phyloP scores from a whole-genome alignment of 2,888 invertebrate species.

The Acanthacorydalis orientalis region DNA sequence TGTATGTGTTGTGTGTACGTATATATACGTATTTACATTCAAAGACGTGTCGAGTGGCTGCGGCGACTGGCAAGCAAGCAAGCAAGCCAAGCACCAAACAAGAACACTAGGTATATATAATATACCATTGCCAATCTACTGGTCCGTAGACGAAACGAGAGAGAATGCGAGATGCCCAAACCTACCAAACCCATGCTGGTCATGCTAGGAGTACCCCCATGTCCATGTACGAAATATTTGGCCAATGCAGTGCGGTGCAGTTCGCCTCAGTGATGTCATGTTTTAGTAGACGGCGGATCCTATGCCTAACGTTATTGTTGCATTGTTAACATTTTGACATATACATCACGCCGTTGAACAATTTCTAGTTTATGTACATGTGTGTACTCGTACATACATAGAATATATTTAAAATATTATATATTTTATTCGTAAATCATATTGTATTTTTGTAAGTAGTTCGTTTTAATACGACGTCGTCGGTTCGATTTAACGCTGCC shows the following conservation, averaged over 20 bases:
- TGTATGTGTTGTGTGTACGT: neutral
- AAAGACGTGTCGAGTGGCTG: neutral
- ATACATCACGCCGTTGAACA: no score
- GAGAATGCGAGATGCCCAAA: constrained; percentile 2
- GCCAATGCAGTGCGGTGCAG: constrained; percentile 5
- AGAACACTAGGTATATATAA: constrained; percentile 1
- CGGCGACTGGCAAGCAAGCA: neutral
- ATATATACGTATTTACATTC: neutral
- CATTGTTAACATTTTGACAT: no score
- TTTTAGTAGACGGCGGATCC: neutral
- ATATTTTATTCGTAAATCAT: no score
- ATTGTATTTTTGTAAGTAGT: no score
- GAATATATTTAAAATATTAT: no score
- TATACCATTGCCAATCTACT: constrained; percentile 4
- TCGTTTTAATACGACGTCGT: no score
- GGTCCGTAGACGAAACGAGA: constrained; percentile 6
- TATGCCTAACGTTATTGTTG: no score
- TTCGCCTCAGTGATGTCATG: constrained; percentile 4
- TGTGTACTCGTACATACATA: no score
- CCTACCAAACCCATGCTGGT: neutral
- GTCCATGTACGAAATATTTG: constrained; percentile 3
- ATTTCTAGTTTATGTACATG: no score
- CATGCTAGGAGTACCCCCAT: constrained; percentile 4
- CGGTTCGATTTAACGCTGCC: no score
- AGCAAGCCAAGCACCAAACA: neutral